These are phyloP conservation scores for Entomobrya multifasciata DNA, from an alignment of 2,888 invertebrate species.

Conservation along the genomic window DNA sequence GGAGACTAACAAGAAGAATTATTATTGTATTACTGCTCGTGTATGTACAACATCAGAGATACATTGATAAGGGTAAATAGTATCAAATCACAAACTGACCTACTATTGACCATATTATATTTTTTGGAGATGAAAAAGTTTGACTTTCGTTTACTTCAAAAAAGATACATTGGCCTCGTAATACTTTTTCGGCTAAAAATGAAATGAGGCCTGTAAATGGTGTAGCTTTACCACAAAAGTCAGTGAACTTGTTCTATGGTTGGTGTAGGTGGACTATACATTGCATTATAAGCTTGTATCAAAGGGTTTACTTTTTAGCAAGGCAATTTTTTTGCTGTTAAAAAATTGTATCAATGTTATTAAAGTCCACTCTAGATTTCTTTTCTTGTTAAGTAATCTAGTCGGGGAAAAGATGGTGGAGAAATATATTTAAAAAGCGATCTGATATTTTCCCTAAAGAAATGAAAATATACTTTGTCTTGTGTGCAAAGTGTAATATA, in stretches of 20 bases:
- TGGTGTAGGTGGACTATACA: too few relatives aligned
- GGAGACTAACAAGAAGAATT: background rate
- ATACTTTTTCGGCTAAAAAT: too few relatives aligned
- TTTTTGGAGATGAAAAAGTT: too few relatives aligned
- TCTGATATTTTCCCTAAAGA: conserved; percentile 28
- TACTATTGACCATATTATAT: conserved; percentile 4
- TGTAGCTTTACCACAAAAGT: too few relatives aligned
- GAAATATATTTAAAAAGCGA: background rate
- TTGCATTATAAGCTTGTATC: too few relatives aligned
- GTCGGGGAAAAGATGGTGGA: conserved; percentile 6
- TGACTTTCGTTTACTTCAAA: too few relatives aligned
- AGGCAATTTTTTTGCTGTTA: conserved; percentile 19
- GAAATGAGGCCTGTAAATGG: too few relatives aligned
- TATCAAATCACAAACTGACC: conserved; percentile 16
- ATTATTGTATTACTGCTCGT: background rate
- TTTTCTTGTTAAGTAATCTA: conserved; percentile 39
- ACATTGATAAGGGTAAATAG: background rate
- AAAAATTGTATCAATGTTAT: conserved; percentile 46
- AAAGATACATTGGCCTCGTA: too few relatives aligned
- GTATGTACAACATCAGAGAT: background rate
- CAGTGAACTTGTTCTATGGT: too few relatives aligned
- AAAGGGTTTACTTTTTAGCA: background rate
- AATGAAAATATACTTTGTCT: too few relatives aligned
- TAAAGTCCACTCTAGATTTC: conserved; percentile 43
- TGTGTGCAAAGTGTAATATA: background rate